phyloP scores from a whole-genome alignment of 2,888 invertebrate genomes.

The Nesidiocoris tenuis region DNA sequence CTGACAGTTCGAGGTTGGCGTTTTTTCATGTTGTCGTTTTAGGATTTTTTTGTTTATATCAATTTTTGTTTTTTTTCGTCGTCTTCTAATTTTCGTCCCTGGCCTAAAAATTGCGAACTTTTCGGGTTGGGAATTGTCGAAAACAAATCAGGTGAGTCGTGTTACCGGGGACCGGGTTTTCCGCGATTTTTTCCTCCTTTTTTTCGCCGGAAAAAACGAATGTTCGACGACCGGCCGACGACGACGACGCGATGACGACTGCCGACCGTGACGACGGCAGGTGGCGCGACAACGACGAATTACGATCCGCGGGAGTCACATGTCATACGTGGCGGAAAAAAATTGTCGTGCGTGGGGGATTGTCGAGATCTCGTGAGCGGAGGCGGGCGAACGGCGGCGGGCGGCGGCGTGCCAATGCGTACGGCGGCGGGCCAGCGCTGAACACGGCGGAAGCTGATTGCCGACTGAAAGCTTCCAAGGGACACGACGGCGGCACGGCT shows the following conservation, averaged over 20 bases:
- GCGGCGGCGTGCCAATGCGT: constrained; percentile 14
- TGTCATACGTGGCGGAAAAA: not conserved
- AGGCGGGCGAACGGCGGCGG: constrained; percentile 4
- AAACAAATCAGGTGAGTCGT: not conserved
- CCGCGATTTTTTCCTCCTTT: not conserved
- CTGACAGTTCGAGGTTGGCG: not conserved
- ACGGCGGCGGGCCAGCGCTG: constrained; percentile 14
- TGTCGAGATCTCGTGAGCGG: not conserved
- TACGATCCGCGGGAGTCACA: not conserved
- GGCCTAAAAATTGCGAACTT: no score
- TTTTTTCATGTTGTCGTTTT: not conserved
- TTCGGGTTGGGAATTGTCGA: no score
- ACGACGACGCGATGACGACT: not conserved
- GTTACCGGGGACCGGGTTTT: not conserved
- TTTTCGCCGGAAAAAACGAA: not conserved
- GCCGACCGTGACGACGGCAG: not conserved
- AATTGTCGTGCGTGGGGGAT: not conserved
- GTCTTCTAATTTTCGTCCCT: no score
- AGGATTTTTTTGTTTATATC: not conserved
- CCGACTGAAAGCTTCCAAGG: constrained; percentile 18
- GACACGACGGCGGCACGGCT: constrained; percentile 6
- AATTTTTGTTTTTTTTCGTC: not conserved
- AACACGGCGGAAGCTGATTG: constrained; percentile 28
- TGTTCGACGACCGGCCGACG: not conserved
- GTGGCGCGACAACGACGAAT: not conserved